These are phyloP conservation scores for Erebia ligea DNA, from an alignment of 2,888 invertebrate genomes.

Conservation along the genomic window DNA sequence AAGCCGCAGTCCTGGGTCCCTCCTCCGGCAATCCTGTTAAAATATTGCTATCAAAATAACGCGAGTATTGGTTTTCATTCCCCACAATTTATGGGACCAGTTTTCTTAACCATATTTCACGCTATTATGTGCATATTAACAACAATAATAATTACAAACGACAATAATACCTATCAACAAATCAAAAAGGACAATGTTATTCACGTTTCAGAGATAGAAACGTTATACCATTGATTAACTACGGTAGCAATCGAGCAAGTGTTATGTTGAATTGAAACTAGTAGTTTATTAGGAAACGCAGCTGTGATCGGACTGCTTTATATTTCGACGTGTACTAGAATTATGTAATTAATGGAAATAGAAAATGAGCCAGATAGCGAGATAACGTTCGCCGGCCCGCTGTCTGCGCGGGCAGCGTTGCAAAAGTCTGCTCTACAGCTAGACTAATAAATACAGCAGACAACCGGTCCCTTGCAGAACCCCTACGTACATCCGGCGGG, in stretches of 20 bases:
- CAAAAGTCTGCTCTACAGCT: constrained; percentile 62
- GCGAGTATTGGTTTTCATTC: constrained; percentile 1
- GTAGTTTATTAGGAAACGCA: constrained; percentile 72
- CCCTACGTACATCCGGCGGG: constrained; percentile 82
- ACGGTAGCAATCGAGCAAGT: constrained; percentile 58
- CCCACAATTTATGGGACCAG: background rate
- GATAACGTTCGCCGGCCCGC: constrained; percentile 73
- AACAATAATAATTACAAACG: constrained; percentile 36
- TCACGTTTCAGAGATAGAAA: constrained; percentile 58
- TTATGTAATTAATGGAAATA: constrained; percentile 78
- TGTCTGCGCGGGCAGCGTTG: constrained; percentile 74
- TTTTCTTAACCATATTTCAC: background rate
- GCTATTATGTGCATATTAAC: constrained; percentile 17
- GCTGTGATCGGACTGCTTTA: constrained; percentile 61
- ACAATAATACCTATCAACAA: constrained; percentile 45
- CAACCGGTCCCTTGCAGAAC: constrained; percentile 74
- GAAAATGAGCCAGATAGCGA: constrained; percentile 74
- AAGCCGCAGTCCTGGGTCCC: constrained; percentile 79
- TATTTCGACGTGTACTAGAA: constrained; percentile 68
- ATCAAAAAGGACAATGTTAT: constrained; percentile 58
- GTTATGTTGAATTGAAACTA: constrained; percentile 65
- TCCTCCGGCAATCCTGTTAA: constrained; percentile 77
- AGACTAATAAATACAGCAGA: constrained; percentile 58
- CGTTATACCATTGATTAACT: constrained; percentile 61
- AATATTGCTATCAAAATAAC: constrained; percentile 39